Evolutionary conservation across 2,888 invertebrate species (phyloP).

Genomic region (Tetranychus truncatus): DNA sequence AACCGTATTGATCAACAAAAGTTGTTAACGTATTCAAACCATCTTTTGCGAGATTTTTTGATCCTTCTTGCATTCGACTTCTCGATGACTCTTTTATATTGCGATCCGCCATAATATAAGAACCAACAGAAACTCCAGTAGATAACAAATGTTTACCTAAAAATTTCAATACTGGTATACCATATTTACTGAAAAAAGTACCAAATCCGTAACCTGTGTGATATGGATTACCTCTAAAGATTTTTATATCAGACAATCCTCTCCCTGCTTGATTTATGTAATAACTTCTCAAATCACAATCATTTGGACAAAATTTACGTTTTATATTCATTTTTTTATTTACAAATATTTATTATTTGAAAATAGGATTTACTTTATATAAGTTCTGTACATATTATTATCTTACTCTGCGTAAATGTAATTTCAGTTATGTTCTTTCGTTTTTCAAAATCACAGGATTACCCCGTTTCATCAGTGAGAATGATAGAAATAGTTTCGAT

Average conservation of each 20-base stretch:
- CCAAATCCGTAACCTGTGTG: constrained; percentile 1
- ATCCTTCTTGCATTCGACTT: not conserved
- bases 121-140: not conserved
- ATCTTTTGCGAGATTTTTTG: not conserved
- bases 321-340: no score
- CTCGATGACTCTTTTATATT: not conserved
- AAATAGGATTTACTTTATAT: no score
- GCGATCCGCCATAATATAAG: not conserved
- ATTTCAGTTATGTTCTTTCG: no score
- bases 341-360: no score
- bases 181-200: not conserved
- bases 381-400: no score
- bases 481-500: no score
- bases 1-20: not conserved
- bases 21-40: not conserved
- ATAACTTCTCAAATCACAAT: not conserved
- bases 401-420: no score
- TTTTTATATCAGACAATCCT: no score
- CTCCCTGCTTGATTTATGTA: not conserved
- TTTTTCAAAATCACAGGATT: no score
- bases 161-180: not conserved
- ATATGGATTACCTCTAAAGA: not conserved
- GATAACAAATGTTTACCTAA: not conserved
- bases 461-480: no score
- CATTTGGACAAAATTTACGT: not conserved